phyloP scores from a whole-genome alignment of 2,113 vertebrate genomes.

The Aythya baeri region DNA sequence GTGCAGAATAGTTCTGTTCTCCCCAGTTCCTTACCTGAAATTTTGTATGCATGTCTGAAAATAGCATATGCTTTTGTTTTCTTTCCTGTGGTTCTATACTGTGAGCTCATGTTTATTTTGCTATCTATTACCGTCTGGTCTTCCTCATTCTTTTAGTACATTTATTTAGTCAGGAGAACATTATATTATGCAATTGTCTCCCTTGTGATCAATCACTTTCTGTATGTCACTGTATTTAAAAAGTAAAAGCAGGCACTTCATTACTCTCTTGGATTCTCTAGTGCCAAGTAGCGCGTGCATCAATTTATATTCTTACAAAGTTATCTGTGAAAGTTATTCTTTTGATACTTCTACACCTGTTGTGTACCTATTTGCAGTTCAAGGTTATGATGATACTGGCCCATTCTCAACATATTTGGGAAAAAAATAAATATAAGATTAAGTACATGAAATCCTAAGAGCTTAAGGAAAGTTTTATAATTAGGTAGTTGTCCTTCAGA shows the following conservation, averaged over 20 bases:
- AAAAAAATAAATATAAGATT: neutral
- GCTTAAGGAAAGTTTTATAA: neutral
- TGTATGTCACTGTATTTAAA: constrained; percentile 10
- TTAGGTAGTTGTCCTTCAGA: neutral
- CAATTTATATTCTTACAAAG: neutral
- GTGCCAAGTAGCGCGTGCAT: constrained; percentile 21
- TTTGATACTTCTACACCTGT: neutral
- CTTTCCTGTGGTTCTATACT: neutral
- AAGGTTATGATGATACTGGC: neutral
- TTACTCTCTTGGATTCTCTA: constrained; percentile 29
- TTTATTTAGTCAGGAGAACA: constrained; percentile 28
- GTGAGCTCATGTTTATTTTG: constrained; percentile 1
- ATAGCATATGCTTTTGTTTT: neutral
- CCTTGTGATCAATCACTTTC: constrained; percentile 35
- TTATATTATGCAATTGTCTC: constrained; percentile 31
- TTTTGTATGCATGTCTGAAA: neutral
- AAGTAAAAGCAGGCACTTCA: constrained; percentile 28
- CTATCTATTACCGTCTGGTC: neutral
- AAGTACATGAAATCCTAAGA: neutral
- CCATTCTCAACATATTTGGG: neutral
- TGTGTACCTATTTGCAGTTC: neutral
- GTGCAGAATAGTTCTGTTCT: neutral
- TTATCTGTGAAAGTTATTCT: neutral
- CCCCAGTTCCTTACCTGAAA: neutral
- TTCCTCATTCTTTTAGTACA: neutral